Conservation (phyloP, 2,888 invertebrate species). For the Mythimna pallens region DNA sequence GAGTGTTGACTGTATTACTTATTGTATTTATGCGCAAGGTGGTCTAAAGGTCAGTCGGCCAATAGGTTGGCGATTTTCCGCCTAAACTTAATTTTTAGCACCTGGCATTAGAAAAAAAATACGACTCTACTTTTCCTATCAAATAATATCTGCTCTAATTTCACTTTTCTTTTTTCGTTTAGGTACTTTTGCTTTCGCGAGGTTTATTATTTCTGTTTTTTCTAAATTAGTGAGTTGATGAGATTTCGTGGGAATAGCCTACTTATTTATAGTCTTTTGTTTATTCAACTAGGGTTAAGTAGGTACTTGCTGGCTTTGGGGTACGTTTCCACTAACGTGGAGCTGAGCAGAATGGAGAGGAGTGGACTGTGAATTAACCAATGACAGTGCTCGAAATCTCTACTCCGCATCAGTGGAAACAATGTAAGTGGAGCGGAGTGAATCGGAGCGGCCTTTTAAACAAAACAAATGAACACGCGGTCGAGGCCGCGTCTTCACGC, state of each 20-base stretch:
- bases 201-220: constrained; percentile 23
- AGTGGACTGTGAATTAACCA: too few relatives aligned
- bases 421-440: too few relatives aligned
- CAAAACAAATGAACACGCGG: too few relatives aligned
- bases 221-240: constrained; percentile 15
- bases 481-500: too few relatives aligned
- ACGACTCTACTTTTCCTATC: constrained; percentile 24
- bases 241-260: constrained; percentile 32
- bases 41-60: constrained; percentile 31
- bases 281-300: constrained; percentile 3
- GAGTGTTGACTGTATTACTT: constrained; percentile 14
- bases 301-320: neutral
- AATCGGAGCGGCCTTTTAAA: too few relatives aligned
- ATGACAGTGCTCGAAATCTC: too few relatives aligned
- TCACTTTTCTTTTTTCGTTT: constrained; percentile 29
- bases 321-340: too few relatives aligned
- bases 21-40: constrained; percentile 30
- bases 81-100: constrained; percentile 4
- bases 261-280: constrained; percentile 31
- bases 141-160: constrained; percentile 49
- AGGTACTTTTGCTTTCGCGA: constrained; percentile 42
- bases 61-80: constrained; percentile 24
- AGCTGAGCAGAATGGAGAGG: too few relatives aligned
- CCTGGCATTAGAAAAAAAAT: constrained; percentile 8
- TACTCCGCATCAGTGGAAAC: too few relatives aligned